phyloP scores from a whole-genome alignment of 1,140 invertebrate genomes.

The Drosophila oshimai region DNA sequence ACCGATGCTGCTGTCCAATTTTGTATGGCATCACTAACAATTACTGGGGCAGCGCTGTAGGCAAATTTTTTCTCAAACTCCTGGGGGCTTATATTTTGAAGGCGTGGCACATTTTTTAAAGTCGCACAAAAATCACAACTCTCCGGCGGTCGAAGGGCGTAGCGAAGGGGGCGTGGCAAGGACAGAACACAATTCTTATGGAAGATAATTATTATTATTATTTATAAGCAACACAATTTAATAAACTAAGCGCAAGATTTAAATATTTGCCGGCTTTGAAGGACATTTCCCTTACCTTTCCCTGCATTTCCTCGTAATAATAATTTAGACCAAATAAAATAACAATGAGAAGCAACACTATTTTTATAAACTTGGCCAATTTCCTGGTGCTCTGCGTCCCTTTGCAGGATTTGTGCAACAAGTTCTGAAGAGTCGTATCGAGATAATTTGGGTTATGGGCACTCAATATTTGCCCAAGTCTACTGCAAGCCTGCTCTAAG shows the following conservation, averaged over 20 bases:
- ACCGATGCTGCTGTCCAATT: conserved; percentile 90
- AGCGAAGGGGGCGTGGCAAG: conserved; percentile 85
- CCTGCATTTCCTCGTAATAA: conserved; percentile 52
- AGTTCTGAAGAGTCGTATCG: conserved; percentile 2
- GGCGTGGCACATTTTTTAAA: conserved; percentile 85
- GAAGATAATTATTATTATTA: neutral
- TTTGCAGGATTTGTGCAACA: conserved; percentile 1
- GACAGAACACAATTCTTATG: conserved; percentile 85
- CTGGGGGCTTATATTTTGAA: conserved; percentile 86
- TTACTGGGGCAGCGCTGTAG: conserved; percentile 90
- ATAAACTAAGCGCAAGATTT: no score
- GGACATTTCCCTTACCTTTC: conserved; percentile 15
- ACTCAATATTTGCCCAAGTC: conserved; percentile 43
- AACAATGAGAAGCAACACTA: conserved; percentile 1
- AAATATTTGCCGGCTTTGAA: neutral
- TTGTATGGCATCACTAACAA: conserved; percentile 90
- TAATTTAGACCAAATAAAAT: conserved; percentile 23
- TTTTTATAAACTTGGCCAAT: conserved; percentile 5
- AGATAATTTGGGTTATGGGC: conserved; percentile 6
- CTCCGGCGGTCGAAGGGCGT: conserved; percentile 88
- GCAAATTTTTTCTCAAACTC: conserved; percentile 90
- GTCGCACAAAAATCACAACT: conserved; percentile 89
- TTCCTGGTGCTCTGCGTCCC: neutral
- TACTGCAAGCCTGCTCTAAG: conserved; percentile 25
- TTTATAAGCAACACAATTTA: neutral